Evolutionary conservation across 2,113 vertebrate species (phyloP).

Genomic region (Salvelinus alpinus): DNA sequence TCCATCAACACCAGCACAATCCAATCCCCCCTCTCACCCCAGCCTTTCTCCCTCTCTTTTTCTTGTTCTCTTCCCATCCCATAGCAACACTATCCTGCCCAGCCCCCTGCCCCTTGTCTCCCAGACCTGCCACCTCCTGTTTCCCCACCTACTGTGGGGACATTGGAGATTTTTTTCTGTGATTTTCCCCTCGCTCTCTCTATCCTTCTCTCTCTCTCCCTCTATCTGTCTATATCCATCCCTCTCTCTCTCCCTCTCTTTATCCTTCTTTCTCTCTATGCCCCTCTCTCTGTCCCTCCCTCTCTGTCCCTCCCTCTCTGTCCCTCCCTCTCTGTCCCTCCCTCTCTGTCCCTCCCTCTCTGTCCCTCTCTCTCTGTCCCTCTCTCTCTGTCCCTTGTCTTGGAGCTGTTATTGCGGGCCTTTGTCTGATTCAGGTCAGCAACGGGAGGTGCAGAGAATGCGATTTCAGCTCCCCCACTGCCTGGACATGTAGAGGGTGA

Average conservation of each 20-base stretch:
- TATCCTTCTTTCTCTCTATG: neutral
- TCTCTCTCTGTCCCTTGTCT: neutral
- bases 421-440: constrained; percentile 70
- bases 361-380: neutral
- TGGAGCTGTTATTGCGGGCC: constrained; percentile 49
- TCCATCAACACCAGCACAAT: no score
- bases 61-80: neutral
- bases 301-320: neutral
- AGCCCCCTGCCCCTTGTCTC: neutral
- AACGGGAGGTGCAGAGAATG: constrained; percentile 66
- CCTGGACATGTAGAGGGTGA: constrained; percentile 68
- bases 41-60: neutral
- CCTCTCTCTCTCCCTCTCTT: constrained; percentile 8
- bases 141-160: constrained; percentile 4
- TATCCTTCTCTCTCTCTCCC: constrained; percentile 12
- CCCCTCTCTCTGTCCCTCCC: neutral
- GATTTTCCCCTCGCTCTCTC: constrained; percentile 17
- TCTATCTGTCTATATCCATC: neutral
- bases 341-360: neutral
- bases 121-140: constrained; percentile 11
- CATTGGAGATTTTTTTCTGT: neutral
- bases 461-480: constrained; percentile 66
- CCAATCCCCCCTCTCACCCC: no score
- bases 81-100: neutral
- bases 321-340: no score